These are phyloP conservation scores for Cheilosia grossa DNA, from an alignment of 2,888 invertebrate genomes.

Conservation along the genomic window DNA sequence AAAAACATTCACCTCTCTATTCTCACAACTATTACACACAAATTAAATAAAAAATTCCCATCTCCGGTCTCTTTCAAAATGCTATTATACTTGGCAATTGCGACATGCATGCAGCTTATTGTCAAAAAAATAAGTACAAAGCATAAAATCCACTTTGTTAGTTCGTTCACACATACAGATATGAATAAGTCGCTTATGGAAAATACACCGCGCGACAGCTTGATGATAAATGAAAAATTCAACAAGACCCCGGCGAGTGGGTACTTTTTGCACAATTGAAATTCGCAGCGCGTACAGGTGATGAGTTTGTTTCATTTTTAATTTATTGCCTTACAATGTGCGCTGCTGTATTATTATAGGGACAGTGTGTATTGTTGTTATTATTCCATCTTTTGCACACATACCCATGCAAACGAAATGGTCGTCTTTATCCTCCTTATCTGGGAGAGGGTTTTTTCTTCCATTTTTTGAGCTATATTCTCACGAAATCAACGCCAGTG, in stretches of 20 bases:
- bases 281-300: conserved; percentile 69
- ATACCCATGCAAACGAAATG: neutral
- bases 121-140: conserved; percentile 5
- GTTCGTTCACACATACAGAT: neutral
- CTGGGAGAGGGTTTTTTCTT: neutral
- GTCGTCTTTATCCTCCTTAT: conserved; percentile 14
- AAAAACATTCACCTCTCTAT: neutral
- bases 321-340: conserved; percentile 66
- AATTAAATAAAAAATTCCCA: neutral
- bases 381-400: conserved; percentile 19
- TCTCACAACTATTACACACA: neutral
- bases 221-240: conserved; percentile 56
- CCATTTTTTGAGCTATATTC: conserved; percentile 38
- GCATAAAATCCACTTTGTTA: neutral
- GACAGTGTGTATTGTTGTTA: conserved; percentile 27
- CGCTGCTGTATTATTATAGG: conserved; percentile 23
- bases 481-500: conserved; percentile 60
- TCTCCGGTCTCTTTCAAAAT: neutral
- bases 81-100: neutral
- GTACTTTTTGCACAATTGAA: conserved; percentile 52
- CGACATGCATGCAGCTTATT: conserved; percentile 34
- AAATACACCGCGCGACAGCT: conserved; percentile 23
- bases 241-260: conserved; percentile 31
- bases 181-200: conserved; percentile 36
- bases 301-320: conserved; percentile 74